Conservation (phyloP, 2,113 vertebrate species). For the Pseudopodoces humilis region DNA sequence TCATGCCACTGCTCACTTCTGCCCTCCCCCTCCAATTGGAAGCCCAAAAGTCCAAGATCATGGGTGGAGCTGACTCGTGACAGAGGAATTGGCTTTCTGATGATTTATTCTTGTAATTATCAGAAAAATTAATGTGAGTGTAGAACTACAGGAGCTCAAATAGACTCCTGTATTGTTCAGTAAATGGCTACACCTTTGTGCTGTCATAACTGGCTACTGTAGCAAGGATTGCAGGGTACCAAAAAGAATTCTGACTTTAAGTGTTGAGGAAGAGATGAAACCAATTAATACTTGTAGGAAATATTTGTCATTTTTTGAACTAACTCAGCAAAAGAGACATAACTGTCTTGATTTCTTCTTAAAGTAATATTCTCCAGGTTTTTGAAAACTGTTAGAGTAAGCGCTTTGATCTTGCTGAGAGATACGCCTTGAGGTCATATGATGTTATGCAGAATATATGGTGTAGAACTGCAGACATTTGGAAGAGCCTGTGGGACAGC, state of each 20-base stretch:
- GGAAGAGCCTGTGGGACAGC: neutral
- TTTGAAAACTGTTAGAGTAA: neutral
- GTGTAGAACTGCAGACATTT: neutral
- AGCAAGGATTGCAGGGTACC: neutral
- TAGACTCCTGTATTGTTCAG: neutral
- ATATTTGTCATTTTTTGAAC: neutral
- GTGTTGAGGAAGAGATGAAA: neutral
- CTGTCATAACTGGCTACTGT: neutral
- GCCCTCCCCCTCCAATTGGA: neutral
- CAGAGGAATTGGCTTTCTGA: neutral
- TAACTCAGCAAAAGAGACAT: neutral
- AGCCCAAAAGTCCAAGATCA: neutral
- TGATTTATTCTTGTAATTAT: neutral
- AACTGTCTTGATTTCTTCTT: neutral
- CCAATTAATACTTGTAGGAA: neutral
- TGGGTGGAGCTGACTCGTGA: neutral
- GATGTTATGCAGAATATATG: neutral
- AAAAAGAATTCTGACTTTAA: neutral
- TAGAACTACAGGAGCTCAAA: neutral
- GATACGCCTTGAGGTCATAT: neutral
- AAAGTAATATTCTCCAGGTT: neutral
- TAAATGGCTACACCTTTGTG: neutral
- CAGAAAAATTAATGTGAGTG: neutral
- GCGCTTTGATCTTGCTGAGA: neutral
- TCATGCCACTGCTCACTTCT: neutral